phyloP scores from a whole-genome alignment of 2,797 vertebrate genomes.

The Apogon talboti region DNA sequence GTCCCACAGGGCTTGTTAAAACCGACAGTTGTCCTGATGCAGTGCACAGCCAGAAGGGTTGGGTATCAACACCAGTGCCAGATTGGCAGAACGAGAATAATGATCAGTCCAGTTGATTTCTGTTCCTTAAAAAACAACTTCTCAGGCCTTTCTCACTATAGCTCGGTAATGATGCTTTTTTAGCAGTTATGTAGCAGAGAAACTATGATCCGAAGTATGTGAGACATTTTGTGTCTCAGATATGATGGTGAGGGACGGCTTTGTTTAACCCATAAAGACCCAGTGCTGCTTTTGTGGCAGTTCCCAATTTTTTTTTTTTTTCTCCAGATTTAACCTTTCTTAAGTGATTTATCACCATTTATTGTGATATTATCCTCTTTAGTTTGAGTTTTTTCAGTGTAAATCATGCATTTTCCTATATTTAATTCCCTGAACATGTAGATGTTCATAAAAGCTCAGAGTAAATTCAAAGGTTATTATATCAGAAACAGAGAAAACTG shows the following conservation, averaged over 20 bases:
- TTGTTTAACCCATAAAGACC: neutral
- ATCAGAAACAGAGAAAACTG: no score
- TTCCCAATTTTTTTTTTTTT: no score
- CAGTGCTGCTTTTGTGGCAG: no score
- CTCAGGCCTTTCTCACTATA: slow-evolving; percentile 30
- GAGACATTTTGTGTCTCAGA: slow-evolving; percentile 29
- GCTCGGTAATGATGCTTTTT: slow-evolving; percentile 39
- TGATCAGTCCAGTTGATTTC: slow-evolving; percentile 8
- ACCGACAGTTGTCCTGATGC: slow-evolving; percentile 15
- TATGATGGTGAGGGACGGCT: neutral
- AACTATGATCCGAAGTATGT: slow-evolving; percentile 33
- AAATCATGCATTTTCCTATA: no score
- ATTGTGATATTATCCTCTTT: no score
- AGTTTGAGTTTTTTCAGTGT: no score
- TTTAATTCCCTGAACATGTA: no score
- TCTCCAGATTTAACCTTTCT: no score
- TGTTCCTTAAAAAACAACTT: slow-evolving; percentile 23
- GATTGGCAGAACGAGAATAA: slow-evolving; percentile 28
- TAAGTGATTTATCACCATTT: no score
- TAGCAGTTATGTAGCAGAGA: slow-evolving; percentile 50
- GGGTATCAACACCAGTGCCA: slow-evolving; percentile 35
- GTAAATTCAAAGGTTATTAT: no score
- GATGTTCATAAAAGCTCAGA: no score
- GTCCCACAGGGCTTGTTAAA: slow-evolving; percentile 16
- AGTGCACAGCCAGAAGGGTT: slow-evolving; percentile 48